A percentile compares a stretch with the other conserved stretches of the same genome.
Evolutionary conservation across 1,140 invertebrate species (phyloP).

Genomic region (Hermatobates lingyangjiaoensis): DNA sequence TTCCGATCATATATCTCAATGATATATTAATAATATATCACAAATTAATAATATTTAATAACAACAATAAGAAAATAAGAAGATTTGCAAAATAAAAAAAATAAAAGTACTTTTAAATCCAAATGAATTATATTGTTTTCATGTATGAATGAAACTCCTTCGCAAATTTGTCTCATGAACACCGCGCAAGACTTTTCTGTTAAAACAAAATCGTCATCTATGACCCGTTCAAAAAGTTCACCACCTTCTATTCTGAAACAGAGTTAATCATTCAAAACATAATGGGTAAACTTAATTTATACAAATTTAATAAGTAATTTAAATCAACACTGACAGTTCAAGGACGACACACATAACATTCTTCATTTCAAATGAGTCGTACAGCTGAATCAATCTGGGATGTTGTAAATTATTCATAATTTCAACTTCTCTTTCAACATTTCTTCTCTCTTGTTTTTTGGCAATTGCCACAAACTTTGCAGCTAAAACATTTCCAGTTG

Average conservation of each 20-base stretch:
- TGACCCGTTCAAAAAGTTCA: conserved; percentile 93
- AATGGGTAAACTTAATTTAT: background rate
- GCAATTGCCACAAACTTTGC: conserved; percentile 81
- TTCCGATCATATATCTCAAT: no score
- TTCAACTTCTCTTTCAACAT: conserved; percentile 87
- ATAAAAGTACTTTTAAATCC: conserved; percentile 90
- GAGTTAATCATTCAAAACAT: conserved; percentile 1
- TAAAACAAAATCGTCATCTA: conserved; percentile 91
- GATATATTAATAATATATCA: no score
- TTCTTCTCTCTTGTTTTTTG: conserved; percentile 66
- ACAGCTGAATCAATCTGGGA: conserved; percentile 83
- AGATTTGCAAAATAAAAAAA: no score
- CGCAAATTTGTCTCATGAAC: conserved; percentile 93
- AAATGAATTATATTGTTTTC: conserved; percentile 83
- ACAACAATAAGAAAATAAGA: no score
- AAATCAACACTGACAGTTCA: conserved; percentile 66
- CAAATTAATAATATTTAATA: no score
- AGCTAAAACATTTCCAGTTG: conserved; percentile 58
- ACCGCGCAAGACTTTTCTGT: conserved; percentile 88
- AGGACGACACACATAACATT: conserved; percentile 86
- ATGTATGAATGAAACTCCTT: conserved; percentile 92
- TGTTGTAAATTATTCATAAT: conserved; percentile 89
- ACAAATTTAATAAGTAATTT: background rate
- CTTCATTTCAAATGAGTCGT: conserved; percentile 83
- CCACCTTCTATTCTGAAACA: conserved; percentile 82